Evolutionary conservation across 2,797 vertebrate species (phyloP), one percentile per base, ranked within the genome.

Genomic region (Threskiornis aethiopicus): DNA sequence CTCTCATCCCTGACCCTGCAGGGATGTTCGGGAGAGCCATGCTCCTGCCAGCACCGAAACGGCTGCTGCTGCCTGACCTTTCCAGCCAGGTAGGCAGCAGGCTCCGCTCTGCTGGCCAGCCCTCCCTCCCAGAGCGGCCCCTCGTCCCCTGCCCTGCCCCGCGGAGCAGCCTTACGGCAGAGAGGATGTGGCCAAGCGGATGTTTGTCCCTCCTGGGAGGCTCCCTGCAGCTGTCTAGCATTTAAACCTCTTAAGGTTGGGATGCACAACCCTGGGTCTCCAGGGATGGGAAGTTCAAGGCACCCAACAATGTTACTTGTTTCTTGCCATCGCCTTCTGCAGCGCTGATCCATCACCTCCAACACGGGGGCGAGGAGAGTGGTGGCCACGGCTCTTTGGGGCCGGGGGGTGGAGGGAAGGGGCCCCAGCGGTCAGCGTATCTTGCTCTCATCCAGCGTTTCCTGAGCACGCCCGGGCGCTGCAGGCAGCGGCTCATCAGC

Each of bases 351-450:
- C 46, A 4, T 65, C 39, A 13, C 4, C 75, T 41, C 47, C 49
- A 7, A 2, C 16, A 4, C 1, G 0, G 57, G 54, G 39, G 16
- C 1, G 2, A 47, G 55, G 66, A 18, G 15, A 37, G 41, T 15
- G 2, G 75, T 4, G 37, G 21, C 11, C 3, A 29, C 0, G 4
- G 37, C 54, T 64, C 28, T 22, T 6, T 0, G 6, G 24, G 70
- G 17, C 13, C 13, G 2, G 17, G 35, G 12, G 6, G 17, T 11
- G 65, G 42, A 73, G 72, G 70, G 83, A 62, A 84, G 72, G 33
- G 69, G 22, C 64, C 79, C 37, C 52, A 41, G 58, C 8, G 0
- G 10, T 6, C 29, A 1, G 55, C 1, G 3, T 52, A 44, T 89
- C 69, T 66, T 7, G 14, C 33, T 39, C 80, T 49, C 64, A 44